phyloP scores from a whole-genome alignment of 2,888 invertebrate species.

The Neria commutata region DNA sequence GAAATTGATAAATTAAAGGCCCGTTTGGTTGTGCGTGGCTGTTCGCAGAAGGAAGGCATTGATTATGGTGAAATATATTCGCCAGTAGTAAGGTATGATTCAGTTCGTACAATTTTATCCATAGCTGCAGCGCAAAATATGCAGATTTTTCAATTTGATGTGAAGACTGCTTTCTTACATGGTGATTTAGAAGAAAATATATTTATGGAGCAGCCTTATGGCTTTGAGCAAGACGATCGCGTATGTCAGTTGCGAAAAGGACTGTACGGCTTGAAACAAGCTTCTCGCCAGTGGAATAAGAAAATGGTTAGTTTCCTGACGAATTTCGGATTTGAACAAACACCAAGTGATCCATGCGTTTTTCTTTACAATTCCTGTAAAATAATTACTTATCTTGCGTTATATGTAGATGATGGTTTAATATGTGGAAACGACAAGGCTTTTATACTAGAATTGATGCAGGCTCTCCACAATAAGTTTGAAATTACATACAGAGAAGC shows the following conservation, averaged over 20 bases:
- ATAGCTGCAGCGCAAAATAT: conserved; percentile 27
- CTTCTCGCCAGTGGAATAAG: conserved; percentile 26
- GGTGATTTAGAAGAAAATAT: conserved; percentile 27
- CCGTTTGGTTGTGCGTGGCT: conserved; percentile 27
- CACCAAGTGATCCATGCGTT: conserved; percentile 23
- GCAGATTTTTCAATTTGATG: conserved; percentile 31
- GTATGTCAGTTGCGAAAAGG: conserved; percentile 30
- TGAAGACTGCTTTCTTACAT: conserved; percentile 34
- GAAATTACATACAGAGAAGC: conserved; percentile 24
- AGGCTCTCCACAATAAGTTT: conserved; percentile 13
- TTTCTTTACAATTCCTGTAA: conserved; percentile 16
- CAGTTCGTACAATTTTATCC: conserved; percentile 26
- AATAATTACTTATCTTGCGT: conserved; percentile 27
- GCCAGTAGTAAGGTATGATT: conserved; percentile 31
- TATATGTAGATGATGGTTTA: conserved; percentile 43
- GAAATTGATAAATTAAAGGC: conserved; percentile 26
- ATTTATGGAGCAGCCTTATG: conserved; percentile 32
- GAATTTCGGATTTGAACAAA: conserved; percentile 22
- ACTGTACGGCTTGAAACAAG: conserved; percentile 30
- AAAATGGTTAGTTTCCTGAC: conserved; percentile 21
- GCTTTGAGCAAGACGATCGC: conserved; percentile 25
- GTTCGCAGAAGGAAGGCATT: conserved; percentile 29
- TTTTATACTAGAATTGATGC: conserved; percentile 5
- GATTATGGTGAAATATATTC: conserved; percentile 35
- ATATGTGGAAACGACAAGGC: conserved; percentile 26